These are phyloP conservation scores for Athalia cordata DNA, from an alignment of 2,888 invertebrate genomes.

Conservation along the genomic window DNA sequence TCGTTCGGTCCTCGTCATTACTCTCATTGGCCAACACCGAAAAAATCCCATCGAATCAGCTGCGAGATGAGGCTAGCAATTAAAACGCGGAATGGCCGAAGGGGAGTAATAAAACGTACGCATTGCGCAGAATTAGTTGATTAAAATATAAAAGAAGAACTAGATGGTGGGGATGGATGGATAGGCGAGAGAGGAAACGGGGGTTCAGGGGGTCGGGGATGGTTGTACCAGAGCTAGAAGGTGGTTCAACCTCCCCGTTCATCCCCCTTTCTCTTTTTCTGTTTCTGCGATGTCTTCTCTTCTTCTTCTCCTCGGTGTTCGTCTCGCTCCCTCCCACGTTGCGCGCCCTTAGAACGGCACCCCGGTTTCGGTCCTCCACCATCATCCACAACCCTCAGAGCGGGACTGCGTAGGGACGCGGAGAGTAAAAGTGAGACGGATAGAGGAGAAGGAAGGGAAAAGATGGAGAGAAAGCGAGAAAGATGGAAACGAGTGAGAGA, in stretches of 20 bases:
- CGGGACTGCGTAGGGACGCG: slow-evolving; percentile 47
- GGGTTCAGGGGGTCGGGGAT: neutral
- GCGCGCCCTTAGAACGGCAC: slow-evolving; percentile 36
- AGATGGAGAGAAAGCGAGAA: slow-evolving; percentile 53
- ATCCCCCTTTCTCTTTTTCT: slow-evolving; percentile 44
- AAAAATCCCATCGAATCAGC: slow-evolving; percentile 71
- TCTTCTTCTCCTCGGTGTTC: slow-evolving; percentile 41
- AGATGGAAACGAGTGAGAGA: slow-evolving; percentile 51
- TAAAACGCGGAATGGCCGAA: slow-evolving; percentile 67
- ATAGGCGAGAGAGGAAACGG: slow-evolving; percentile 55
- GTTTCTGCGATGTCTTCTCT: slow-evolving; percentile 13
- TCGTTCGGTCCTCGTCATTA: slow-evolving; percentile 58
- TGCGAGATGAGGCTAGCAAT: slow-evolving; percentile 69
- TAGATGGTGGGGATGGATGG: slow-evolving; percentile 56
- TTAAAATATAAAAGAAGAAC: slow-evolving; percentile 73
- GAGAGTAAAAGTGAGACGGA: slow-evolving; percentile 47
- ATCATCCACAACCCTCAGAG: slow-evolving; percentile 42
- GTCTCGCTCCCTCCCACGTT: slow-evolving; percentile 32
- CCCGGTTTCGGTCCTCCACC: slow-evolving; percentile 31
- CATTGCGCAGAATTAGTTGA: slow-evolving; percentile 73
- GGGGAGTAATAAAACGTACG: slow-evolving; percentile 71
- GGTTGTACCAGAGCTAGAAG: slow-evolving; percentile 35
- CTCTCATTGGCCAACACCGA: slow-evolving; percentile 68
- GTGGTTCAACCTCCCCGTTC: slow-evolving; percentile 41
- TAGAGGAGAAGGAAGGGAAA: slow-evolving; percentile 47